Evolutionary conservation across 2,888 invertebrate species (phyloP).

Genomic region (Athetis lepigone): DNA sequence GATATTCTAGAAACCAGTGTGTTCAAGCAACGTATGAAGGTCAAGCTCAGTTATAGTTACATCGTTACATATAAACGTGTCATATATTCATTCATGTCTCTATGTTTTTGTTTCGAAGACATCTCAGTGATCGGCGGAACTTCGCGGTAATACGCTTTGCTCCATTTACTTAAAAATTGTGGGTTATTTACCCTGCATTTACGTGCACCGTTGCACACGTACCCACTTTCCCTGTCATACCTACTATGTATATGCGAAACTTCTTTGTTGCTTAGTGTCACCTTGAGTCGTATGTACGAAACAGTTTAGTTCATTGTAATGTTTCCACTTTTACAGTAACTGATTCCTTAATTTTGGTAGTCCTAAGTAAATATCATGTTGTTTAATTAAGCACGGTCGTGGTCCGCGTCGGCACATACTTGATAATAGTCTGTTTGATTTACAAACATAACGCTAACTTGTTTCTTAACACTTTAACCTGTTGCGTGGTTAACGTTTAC

Average conservation of each 20-base stretch:
- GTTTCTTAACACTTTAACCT: conserved; percentile 70
- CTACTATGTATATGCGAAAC: conserved; percentile 58
- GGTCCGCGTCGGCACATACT: conserved; percentile 21
- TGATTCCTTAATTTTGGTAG: conserved; percentile 31
- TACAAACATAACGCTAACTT: conserved; percentile 70
- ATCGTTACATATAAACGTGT: conserved; percentile 59
- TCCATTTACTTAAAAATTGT: conserved; percentile 80
- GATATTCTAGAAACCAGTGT: conserved; percentile 74
- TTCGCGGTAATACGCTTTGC: conserved; percentile 72
- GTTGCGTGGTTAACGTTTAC: conserved; percentile 72
- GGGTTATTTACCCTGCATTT: conserved; percentile 74
- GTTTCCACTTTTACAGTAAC: conserved; percentile 21
- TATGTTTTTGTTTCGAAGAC: conserved; percentile 48
- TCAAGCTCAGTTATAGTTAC: conserved; percentile 78
- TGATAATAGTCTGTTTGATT: conserved; percentile 63
- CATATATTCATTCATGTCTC: conserved; percentile 52
- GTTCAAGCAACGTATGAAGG: conserved; percentile 77
- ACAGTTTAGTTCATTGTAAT: conserved; percentile 3
- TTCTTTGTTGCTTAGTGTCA: conserved; percentile 52
- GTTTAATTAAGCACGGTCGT: conserved; percentile 34
- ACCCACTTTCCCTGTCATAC: conserved; percentile 77
- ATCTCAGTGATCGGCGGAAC: conserved; percentile 65
- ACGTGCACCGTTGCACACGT: conserved; percentile 64
- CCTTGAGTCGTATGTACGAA: conserved; percentile 12
- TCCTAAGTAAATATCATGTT: conserved; percentile 45